phyloP scores from a whole-genome alignment of 1,140 invertebrate species.

The Tetragnatha versicolor region DNA sequence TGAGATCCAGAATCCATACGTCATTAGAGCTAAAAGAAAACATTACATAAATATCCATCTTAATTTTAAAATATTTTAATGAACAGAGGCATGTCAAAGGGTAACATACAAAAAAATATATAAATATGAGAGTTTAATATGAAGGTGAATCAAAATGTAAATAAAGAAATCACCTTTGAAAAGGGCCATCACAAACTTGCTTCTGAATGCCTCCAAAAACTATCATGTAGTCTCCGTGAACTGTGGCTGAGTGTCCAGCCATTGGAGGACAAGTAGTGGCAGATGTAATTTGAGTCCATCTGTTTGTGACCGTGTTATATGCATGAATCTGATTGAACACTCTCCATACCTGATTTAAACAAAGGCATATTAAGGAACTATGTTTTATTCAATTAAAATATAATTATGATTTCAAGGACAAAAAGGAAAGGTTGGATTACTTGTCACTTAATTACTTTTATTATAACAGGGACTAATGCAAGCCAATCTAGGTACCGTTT shows the following conservation, averaged over 20 bases:
- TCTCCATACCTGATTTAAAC: conserved; percentile 66
- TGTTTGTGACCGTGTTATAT: conserved; percentile 82
- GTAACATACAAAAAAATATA: neutral
- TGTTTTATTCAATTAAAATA: too few species aligned
- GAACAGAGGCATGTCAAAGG: too few species aligned
- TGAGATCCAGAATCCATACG: conserved; percentile 87
- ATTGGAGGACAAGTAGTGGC: conserved; percentile 74
- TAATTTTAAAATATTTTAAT: too few species aligned
- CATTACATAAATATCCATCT: too few species aligned
- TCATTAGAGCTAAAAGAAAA: conserved; percentile 76
- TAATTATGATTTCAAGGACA: too few species aligned
- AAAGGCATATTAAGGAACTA: too few species aligned
- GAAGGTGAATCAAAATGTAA: neutral
- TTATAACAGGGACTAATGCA: too few species aligned
- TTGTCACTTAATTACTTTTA: too few species aligned
- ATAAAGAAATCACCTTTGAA: conserved; percentile 54
- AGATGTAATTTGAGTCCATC: conserved; percentile 77
- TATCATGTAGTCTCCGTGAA: conserved; percentile 86
- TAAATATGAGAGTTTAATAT: conserved; percentile 33
- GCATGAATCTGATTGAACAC: conserved; percentile 93
- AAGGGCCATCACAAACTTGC: conserved; percentile 58
- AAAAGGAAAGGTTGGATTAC: too few species aligned
- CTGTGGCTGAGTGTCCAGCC: conserved; percentile 88
- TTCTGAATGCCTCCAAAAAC: conserved; percentile 72
- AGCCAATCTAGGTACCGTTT: too few species aligned